Conservation (phyloP, 2,113 vertebrate genomes). For the Psilopsiagon aymara region DNA sequence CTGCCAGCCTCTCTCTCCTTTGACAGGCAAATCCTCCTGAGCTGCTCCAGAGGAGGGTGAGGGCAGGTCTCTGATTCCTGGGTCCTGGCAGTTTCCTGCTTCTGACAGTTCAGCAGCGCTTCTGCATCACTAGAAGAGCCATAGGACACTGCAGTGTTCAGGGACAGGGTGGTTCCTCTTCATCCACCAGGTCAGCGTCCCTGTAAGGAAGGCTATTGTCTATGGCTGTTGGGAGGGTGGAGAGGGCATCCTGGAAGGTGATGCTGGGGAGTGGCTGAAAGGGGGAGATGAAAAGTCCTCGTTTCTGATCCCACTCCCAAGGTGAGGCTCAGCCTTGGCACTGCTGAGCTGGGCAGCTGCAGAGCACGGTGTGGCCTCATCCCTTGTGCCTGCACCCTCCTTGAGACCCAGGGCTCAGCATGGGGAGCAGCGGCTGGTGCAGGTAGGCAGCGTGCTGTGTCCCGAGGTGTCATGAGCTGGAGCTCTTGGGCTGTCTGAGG, state of each 20-base stretch:
- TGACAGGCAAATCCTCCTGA: background rate
- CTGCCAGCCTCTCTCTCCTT: background rate
- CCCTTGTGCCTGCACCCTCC: background rate
- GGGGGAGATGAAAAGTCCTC: accelerated
- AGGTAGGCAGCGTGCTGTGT: background rate
- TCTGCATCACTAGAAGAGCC: background rate
- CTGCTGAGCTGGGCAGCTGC: background rate
- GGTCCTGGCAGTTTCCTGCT: background rate
- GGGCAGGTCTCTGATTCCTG: background rate
- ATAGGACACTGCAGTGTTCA: background rate
- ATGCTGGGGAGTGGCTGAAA: background rate
- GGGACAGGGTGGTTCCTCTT: background rate
- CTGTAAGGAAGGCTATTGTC: background rate
- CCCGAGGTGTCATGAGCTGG: background rate
- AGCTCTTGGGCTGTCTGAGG: background rate
- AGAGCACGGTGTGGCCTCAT: accelerated
- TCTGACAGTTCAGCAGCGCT: background rate
- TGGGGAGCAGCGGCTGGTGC: background rate
- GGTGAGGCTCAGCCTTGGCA: background rate
- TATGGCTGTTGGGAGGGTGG: background rate
- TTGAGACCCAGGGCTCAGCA: background rate
- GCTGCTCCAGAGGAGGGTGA: background rate
- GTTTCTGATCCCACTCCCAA: background rate
- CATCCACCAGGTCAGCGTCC: accelerated
- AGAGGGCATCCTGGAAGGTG: background rate